Evolutionary conservation across 2,113 vertebrate species (phyloP).

Genomic region (Tapirus terrestris): DNA sequence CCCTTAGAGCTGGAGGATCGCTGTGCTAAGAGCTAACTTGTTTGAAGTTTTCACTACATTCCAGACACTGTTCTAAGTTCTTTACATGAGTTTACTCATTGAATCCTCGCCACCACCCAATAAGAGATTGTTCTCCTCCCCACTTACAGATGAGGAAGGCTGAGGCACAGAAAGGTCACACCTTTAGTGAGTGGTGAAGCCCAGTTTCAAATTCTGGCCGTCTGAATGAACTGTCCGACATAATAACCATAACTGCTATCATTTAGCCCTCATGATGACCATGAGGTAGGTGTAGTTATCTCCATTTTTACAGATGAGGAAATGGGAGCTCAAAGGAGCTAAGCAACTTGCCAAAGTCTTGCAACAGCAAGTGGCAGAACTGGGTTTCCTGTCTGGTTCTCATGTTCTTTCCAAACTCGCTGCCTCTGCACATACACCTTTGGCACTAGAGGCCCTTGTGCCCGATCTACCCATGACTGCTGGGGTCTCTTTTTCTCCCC

Average conservation of each 20-base stretch:
- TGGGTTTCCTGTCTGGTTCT: neutral
- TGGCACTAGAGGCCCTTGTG: neutral
- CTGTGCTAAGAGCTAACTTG: neutral
- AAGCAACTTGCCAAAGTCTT: neutral
- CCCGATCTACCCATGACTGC: neutral
- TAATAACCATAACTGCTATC: too few species aligned
- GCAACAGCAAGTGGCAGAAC: neutral
- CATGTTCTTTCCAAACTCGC: neutral
- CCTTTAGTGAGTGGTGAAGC: neutral
- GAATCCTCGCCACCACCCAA: neutral
- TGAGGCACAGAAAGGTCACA: neutral
- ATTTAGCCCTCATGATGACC: neutral
- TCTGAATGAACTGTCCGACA: neutral
- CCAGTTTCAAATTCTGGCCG: neutral
- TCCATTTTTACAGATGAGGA: neutral
- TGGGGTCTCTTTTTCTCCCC: neutral
- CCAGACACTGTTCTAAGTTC: neutral
- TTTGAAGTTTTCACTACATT: neutral
- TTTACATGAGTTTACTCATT: neutral
- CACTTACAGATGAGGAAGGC: neutral
- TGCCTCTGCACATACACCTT: neutral
- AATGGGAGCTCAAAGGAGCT: neutral
- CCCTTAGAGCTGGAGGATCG: neutral
- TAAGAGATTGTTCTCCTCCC: neutral
- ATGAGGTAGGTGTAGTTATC: neutral